These are phyloP conservation scores for Macquaria australasica DNA, from an alignment of 2,113 vertebrate genomes.

Conservation along the genomic window DNA sequence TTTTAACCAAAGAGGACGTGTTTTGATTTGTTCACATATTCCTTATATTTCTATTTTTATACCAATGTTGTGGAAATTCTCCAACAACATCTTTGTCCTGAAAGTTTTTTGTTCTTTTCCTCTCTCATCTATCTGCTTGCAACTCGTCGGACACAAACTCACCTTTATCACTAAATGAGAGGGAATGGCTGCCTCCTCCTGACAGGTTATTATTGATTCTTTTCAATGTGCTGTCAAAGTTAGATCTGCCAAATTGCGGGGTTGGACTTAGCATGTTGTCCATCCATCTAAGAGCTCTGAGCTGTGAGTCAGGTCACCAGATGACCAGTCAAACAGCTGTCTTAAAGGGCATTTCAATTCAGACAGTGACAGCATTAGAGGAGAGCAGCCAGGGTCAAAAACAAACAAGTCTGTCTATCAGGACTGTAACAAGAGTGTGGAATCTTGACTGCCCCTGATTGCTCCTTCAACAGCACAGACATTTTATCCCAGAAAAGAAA, in stretches of 20 bases:
- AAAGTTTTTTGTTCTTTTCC: constrained; percentile 13
- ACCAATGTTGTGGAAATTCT: constrained; percentile 35
- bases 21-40: constrained; percentile 41
- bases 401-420: constrained; percentile 65
- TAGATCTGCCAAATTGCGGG: constrained; percentile 71
- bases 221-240: constrained; percentile 77
- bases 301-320: constrained; percentile 62
- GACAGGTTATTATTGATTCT: constrained; percentile 82
- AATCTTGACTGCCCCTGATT: constrained; percentile 45
- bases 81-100: constrained; percentile 3
- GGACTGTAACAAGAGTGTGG: constrained; percentile 33
- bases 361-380: constrained; percentile 71
- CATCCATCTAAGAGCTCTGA: constrained; percentile 65
- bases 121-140: constrained; percentile 35
- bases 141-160: constrained; percentile 53
- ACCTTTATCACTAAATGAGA: constrained; percentile 69
- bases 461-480: constrained; percentile 33
- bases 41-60: constrained; percentile 19
- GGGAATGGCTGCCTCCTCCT: constrained; percentile 63
- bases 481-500: background rate
- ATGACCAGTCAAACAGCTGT: constrained; percentile 73
- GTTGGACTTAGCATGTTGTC: constrained; percentile 68
- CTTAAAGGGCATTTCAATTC: constrained; percentile 76
- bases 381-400: constrained; percentile 60
- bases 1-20: constrained; percentile 2